phyloP scores from a whole-genome alignment of 2,888 invertebrate genomes.

The Stenurella melanura region DNA sequence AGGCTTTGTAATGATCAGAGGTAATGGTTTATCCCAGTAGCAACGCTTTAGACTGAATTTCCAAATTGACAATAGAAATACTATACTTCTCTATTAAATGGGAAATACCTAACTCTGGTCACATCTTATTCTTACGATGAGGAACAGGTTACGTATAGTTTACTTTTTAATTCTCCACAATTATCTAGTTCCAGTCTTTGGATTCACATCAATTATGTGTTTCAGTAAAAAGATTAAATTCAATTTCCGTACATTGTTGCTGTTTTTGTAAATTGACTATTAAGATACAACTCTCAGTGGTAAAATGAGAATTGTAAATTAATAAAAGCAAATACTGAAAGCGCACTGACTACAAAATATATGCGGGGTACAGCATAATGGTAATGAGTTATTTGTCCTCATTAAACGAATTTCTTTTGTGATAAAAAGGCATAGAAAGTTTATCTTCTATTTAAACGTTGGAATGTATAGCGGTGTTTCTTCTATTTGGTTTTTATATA shows the following conservation, averaged over 20 bases:
- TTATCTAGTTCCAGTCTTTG: slow-evolving; percentile 3
- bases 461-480: slow-evolving; percentile 13
- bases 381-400: neutral
- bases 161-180: slow-evolving; percentile 7
- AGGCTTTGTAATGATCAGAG: too few species aligned
- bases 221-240: neutral
- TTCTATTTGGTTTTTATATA: neutral
- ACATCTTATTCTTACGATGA: neutral
- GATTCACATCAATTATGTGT: neutral
- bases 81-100: too few species aligned
- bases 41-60: too few species aligned
- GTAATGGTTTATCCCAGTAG: too few species aligned
- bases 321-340: neutral
- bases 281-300: neutral
- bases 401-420: neutral
- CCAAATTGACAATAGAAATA: too few species aligned
- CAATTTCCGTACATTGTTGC: slow-evolving; percentile 7
- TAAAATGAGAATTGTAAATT: neutral
- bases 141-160: neutral
- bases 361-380: neutral
- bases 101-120: neutral
- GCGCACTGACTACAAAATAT: too few species aligned
- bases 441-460: neutral
- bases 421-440: slow-evolving; percentile 24
- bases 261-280: neutral